Conservation (phyloP, 2,888 invertebrate species). For the Andrena dorsata region DNA sequence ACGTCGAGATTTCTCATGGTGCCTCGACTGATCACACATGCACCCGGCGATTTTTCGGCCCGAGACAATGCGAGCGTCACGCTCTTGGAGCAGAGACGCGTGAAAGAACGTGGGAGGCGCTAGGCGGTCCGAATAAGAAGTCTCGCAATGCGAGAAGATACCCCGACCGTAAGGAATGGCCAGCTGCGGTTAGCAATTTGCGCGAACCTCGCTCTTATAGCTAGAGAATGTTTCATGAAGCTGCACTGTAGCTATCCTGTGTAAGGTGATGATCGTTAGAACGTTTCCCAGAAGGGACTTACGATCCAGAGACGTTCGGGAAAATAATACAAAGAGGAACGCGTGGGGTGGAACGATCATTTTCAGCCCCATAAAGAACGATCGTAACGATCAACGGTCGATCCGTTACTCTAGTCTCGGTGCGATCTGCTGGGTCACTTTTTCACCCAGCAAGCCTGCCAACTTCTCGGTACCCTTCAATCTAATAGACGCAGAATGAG, state of each 20-base stretch:
- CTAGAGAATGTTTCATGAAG: conserved; percentile 51
- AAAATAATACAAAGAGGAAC: conserved; percentile 5
- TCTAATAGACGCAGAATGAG: not conserved
- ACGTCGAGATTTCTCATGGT: not conserved
- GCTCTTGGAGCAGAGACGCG: conserved; percentile 19
- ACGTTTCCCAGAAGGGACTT: conserved; percentile 41
- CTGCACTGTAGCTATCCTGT: conserved; percentile 36
- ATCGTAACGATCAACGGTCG: conserved; percentile 29
- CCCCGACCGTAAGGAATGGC: conserved; percentile 28
- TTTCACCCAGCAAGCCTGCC: conserved; percentile 8
- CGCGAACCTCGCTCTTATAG: conserved; percentile 55
- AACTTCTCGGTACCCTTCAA: not conserved
- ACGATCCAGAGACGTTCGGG: not conserved
- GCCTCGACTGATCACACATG: not conserved
- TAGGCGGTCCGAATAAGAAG: conserved; percentile 34
- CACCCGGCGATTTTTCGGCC: not conserved
- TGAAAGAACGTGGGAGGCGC: conserved; percentile 57
- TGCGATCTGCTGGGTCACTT: conserved; percentile 32
- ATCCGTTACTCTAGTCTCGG: conserved; percentile 39
- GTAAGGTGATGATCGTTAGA: conserved; percentile 26
- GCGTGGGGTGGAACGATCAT: conserved; percentile 7
- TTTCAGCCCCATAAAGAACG: conserved; percentile 33
- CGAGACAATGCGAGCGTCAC: conserved; percentile 27
- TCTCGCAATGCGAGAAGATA: conserved; percentile 41
- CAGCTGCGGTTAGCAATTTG: conserved; percentile 64